Conservation (phyloP, 2,797 vertebrate genomes). For the Acipenser transmontanus region DNA sequence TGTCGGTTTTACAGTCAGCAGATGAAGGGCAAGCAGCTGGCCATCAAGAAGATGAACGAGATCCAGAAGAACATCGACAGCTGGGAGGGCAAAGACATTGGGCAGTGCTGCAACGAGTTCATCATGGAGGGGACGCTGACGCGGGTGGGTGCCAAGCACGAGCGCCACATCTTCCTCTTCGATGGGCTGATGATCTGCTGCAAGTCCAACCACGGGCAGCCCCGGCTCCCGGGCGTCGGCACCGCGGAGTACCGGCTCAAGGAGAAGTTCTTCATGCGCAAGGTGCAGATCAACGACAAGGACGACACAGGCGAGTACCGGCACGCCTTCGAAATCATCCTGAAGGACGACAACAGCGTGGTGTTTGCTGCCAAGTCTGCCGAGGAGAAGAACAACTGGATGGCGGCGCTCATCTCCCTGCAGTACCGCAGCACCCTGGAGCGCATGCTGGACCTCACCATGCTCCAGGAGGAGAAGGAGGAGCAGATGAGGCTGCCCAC, state of each 20-base stretch:
- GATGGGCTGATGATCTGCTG: slow-evolving; percentile 98
- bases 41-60: slow-evolving; percentile 97
- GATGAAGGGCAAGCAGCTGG: slow-evolving; percentile 95
- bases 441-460: slow-evolving; percentile 87
- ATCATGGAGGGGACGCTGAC: slow-evolving; percentile 95
- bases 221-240: slow-evolving; percentile 81
- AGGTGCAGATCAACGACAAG: slow-evolving; percentile 91
- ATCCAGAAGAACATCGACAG: slow-evolving; percentile 96
- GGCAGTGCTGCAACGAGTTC: slow-evolving; percentile 93
- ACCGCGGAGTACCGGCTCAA: slow-evolving; percentile 90
- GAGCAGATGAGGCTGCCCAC: slow-evolving; percentile 82
- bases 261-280: slow-evolving; percentile 95
- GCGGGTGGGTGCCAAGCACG: slow-evolving; percentile 88
- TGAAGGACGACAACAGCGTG: slow-evolving; percentile 90
- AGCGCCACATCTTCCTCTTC: slow-evolving; percentile 94
- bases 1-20: slow-evolving; percentile 95
- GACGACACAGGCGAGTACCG: slow-evolving; percentile 92
- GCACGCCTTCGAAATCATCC: slow-evolving; percentile 90
- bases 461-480: slow-evolving; percentile 89
- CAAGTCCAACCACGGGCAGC: slow-evolving; percentile 88
- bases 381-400: slow-evolving; percentile 94
- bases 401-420: slow-evolving; percentile 91
- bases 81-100: slow-evolving; percentile 96
- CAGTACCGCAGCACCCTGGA: slow-evolving; percentile 92
- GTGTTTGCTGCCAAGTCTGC: slow-evolving; percentile 92